Conservation (phyloP, 2,113 vertebrate genomes). For the Pardalotus punctatus region DNA sequence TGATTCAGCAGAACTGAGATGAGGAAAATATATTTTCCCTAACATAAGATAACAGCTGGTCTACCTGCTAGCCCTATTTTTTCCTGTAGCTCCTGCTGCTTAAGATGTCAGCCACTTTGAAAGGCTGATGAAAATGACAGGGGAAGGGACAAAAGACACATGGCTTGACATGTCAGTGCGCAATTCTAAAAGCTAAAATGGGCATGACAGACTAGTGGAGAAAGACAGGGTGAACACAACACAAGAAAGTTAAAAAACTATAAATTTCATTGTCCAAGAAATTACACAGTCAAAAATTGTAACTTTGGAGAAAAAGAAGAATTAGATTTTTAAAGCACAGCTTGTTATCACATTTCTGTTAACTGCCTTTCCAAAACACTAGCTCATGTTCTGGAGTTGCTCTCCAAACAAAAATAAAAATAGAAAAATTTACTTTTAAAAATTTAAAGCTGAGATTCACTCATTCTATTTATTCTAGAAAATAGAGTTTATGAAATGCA, state of each 20-base stretch:
- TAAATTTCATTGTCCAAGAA: not conserved
- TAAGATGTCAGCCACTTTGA: not conserved
- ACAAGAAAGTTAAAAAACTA: not conserved
- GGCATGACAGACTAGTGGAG: not conserved
- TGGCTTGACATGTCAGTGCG: not conserved
- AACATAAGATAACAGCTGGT: not conserved
- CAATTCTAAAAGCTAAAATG: not conserved
- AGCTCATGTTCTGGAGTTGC: not conserved
- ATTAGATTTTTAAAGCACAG: not conserved
- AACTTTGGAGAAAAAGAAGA: not conserved
- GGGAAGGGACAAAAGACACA: not conserved
- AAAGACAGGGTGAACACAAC: not conserved
- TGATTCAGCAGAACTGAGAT: not conserved
- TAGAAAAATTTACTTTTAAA: not conserved
- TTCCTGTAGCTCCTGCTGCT: not conserved
- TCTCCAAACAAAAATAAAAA: not conserved
- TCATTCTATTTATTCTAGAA: not conserved
- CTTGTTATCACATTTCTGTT: not conserved
- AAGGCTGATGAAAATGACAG: not conserved
- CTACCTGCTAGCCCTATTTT: not conserved
- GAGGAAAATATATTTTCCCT: not conserved
- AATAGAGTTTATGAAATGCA: not conserved
- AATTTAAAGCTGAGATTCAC: not conserved
- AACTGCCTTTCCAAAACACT: not conserved
- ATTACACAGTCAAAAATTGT: not conserved